Evolutionary conservation across 2,888 invertebrate species (phyloP).

Genomic region (Sarcophaga rosellei): DNA sequence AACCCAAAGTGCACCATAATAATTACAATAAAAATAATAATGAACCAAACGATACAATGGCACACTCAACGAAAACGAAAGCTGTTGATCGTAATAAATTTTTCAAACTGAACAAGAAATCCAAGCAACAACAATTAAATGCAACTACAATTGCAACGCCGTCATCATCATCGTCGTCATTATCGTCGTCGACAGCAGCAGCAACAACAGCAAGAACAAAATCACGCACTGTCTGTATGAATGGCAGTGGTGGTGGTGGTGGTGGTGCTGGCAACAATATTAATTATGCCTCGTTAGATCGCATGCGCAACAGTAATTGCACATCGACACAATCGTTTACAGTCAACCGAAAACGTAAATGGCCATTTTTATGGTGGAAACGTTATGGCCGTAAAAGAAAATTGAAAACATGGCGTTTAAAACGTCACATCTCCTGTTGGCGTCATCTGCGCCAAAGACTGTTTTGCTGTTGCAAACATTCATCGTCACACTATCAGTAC

Average conservation of each 20-base stretch:
- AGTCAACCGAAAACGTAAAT: constrained; percentile 64
- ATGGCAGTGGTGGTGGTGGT: constrained; percentile 56
- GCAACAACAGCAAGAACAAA: constrained; percentile 34
- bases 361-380: constrained; percentile 68
- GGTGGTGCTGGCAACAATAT: constrained; percentile 71
- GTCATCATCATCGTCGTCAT: constrained; percentile 17
- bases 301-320: constrained; percentile 72
- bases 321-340: constrained; percentile 58
- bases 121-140: constrained; percentile 50
- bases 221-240: constrained; percentile 41
- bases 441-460: constrained; percentile 37
- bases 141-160: constrained; percentile 21
- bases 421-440: constrained; percentile 39
- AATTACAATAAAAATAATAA: constrained; percentile 65
- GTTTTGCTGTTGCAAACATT: constrained; percentile 41
- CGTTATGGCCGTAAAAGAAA: constrained; percentile 60
- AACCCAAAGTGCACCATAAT: constrained; percentile 74
- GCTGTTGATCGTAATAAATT: constrained; percentile 41
- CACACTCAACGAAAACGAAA: constrained; percentile 63
- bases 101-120: constrained; percentile 28
- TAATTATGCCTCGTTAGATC: constrained; percentile 77
- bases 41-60: constrained; percentile 8
- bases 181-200: not conserved
- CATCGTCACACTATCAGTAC: constrained; percentile 65
- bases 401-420: constrained; percentile 52